Percentiles rank a stretch among this genome's conserved stretches.
phyloP scores from a whole-genome alignment of 2,888 invertebrate species.

The Brassicogethes aeneus region DNA sequence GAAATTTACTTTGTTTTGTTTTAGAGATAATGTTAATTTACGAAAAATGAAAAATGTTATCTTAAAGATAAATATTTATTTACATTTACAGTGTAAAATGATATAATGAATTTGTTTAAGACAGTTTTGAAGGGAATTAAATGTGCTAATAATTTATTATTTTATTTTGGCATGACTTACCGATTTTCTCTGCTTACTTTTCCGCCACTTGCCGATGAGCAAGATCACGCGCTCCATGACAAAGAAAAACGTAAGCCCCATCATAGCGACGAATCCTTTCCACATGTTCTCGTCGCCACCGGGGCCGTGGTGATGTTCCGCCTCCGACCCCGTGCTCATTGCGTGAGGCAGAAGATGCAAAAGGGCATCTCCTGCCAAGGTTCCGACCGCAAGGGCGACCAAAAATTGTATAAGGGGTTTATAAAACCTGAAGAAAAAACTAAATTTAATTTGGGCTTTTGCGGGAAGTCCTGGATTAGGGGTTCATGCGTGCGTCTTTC shows the following conservation, averaged over 20 bases:
- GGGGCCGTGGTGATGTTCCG: constrained; percentile 26
- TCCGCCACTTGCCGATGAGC: constrained; percentile 73
- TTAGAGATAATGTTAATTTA: no score
- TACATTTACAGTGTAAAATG: not conserved
- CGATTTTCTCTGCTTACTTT: constrained; percentile 47
- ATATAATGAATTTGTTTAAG: not conserved
- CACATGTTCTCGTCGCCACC: constrained; percentile 57
- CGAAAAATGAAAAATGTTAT: no score
- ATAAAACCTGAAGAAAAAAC: constrained; percentile 67
- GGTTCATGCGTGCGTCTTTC: no score
- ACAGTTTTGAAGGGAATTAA: no score
- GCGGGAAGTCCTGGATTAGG: no score
- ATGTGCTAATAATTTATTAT: no score
- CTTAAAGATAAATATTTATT: no score
- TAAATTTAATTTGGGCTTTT: no score
- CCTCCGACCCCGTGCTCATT: constrained; percentile 35
- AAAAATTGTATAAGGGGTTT: constrained; percentile 84
- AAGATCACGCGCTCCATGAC: constrained; percentile 76
- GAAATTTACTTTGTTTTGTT: no score
- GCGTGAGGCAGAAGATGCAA: constrained; percentile 88
- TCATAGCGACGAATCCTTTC: constrained; percentile 76
- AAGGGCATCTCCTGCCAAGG: constrained; percentile 75
- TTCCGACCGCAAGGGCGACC: constrained; percentile 80
- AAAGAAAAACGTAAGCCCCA: constrained; percentile 83
- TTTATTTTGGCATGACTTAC: no score